Evolutionary conservation across 2,797 vertebrate species (phyloP), one percentile per base, ranked within the genome.

Genomic region (Neostethus bicornis): DNA sequence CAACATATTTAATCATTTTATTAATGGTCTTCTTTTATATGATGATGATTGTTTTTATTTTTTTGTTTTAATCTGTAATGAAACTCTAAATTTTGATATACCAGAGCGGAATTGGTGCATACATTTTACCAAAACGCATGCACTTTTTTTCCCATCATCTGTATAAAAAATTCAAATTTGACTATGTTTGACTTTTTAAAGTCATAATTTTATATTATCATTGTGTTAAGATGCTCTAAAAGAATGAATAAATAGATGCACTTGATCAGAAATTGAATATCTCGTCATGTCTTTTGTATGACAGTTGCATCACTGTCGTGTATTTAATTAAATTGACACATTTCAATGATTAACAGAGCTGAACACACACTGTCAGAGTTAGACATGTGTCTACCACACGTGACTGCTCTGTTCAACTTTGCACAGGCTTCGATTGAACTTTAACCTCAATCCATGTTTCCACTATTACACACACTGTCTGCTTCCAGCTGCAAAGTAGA

Each of bases 201-300:
- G 6, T 53, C 3, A 1, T 41, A 34, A 28, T 29, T 50, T 28
- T 2, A 44, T 29, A 19, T 49, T 45, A 14, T 53, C 29, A 63
- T 44, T 87, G 58, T 88, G 53, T 63, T 52, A 51, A 60, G 14
- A 31, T 85, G 53, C 61, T 62, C 28, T 81, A 68, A 48, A 66
- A 61, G n/a, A 73, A 77, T 19, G 0, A 90, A 90, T 90, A 91
- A 89, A 91, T 70, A 16, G 17, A 78, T 44, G 68, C 68, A 52
- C 87, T 81, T 77, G 56, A 79, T 69, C 70, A 80, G 66, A 72
- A 54, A 75, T 66, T 62, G 32, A 60, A 69, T 38, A 63, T 82
- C 67, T 85, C 67, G 56, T 73, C 51, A 83, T 69, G 79, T 90
- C 76, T 84, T 32, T 25, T 49, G 86, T 87, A 64, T 75, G 75